phyloP scores from a whole-genome alignment of 2,113 vertebrate species.

The Ameiurus melas region DNA sequence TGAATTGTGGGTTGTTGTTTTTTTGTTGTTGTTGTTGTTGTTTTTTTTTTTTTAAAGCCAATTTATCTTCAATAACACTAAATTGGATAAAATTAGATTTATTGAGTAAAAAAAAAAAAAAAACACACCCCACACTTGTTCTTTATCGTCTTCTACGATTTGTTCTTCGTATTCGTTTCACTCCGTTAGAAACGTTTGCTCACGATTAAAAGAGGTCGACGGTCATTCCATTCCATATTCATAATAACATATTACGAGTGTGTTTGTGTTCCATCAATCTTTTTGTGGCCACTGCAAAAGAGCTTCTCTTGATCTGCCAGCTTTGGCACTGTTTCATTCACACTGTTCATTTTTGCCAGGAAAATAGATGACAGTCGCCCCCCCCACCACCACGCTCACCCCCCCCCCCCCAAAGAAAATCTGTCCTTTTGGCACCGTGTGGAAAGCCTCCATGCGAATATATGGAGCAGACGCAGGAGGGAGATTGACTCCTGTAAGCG shows the following conservation, averaged over 20 bases:
- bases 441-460: background rate
- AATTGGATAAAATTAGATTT: background rate
- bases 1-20: too few relatives aligned
- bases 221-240: background rate
- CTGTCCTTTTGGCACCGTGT: background rate
- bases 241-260: conserved; percentile 3
- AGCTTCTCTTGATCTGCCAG: background rate
- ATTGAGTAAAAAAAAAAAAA: background rate
- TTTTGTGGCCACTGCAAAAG: background rate
- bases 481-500: background rate
- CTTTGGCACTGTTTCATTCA: background rate
- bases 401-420: background rate
- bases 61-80: background rate
- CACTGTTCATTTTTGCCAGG: conserved; percentile 1
- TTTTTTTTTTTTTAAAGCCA: too few relatives aligned
- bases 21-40: background rate
- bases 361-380: background rate
- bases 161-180: background rate
- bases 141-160: background rate
- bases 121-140: background rate
- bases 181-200: background rate
- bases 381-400: too few relatives aligned
- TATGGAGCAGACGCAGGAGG: background rate
- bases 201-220: background rate
- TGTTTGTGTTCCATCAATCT: background rate